Conservation (phyloP, 2,113 vertebrate species). For the Calypte anna region DNA sequence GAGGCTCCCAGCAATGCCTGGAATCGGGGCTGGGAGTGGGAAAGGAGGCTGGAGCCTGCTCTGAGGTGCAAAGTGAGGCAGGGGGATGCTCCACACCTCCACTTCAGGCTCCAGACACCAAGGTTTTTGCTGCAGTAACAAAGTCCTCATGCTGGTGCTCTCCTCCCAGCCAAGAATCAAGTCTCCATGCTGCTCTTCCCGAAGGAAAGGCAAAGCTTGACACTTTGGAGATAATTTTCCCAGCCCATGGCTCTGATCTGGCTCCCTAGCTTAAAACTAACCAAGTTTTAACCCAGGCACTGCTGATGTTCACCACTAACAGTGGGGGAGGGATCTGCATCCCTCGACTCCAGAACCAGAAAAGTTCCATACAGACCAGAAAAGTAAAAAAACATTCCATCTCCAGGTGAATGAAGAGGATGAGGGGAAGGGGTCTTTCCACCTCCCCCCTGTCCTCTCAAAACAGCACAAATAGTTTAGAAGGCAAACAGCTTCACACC, state of each 20-base stretch:
- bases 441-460: neutral
- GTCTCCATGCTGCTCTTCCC: neutral
- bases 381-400: neutral
- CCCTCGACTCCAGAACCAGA: neutral
- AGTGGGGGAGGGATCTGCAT: accelerated
- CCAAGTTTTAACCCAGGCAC: neutral
- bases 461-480: neutral
- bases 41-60: neutral
- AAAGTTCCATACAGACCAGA: neutral
- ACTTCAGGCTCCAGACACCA: neutral
- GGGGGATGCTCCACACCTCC: neutral
- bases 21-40: neutral
- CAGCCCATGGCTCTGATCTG: neutral
- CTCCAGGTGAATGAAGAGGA: accelerated
- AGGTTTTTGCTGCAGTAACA: neutral
- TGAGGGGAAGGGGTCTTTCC: too few relatives aligned
- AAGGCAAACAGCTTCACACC: neutral
- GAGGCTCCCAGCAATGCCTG: neutral
- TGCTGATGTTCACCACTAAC: neutral
- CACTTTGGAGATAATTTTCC: neutral
- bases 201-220: neutral
- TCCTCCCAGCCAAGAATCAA: neutral
- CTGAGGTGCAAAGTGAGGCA: neutral
- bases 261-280: neutral
- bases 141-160: neutral